Evolutionary conservation across 2,113 vertebrate species (phyloP), one percentile per base, ranked within the genome.

Genomic region (Phaetusa simplex): DNA sequence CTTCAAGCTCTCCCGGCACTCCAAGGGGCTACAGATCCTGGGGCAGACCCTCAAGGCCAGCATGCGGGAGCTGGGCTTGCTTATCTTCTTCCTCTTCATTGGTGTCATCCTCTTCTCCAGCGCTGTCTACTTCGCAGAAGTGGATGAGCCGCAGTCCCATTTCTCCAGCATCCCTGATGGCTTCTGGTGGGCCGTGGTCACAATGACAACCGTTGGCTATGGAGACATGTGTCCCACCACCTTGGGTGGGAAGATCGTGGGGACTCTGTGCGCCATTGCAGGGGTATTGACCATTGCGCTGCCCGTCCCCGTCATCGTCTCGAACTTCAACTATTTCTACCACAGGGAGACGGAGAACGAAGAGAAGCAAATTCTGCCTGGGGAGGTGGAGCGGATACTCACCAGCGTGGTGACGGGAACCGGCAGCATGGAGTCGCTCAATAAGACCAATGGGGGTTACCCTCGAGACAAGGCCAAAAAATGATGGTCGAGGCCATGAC

Each of bases 161-260:
- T 99, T 99, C 96, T 98, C 99, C 52, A 99, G 99, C 98, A 99
- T 99, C 78, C 99, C 99, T 0, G 99, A 99, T 5, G 99, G 99
- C 38, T 99, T 99, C 98, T 99, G 99, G 99, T 99, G 99, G 99
- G 99, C 99, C 0, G 99, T 99, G 93, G 99, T 99, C 15, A 99
- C 99, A 32, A 99, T 99, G 99, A 99, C 99, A 2, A 99, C 99
- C 1, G 99, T 99, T 61, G 99, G 99, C 77, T 99, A 99, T 0
- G 99, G 99, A 8, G 99, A 99, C 96, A 99, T 99, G 99, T 99
- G 98, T 93, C 99, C 99, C 5, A 99, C 98, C 81, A 99, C 99
- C 0, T 76, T 99, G 34, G 99, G 98, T 3, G 99, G 99, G 5
- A 99, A 99, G 97, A 98, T 99, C 20, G 99, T 99, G 86, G 99